Base-by-base conservation (phyloP, 2,113 vertebrate genomes). In the Corythaeola cristata region DNA sequence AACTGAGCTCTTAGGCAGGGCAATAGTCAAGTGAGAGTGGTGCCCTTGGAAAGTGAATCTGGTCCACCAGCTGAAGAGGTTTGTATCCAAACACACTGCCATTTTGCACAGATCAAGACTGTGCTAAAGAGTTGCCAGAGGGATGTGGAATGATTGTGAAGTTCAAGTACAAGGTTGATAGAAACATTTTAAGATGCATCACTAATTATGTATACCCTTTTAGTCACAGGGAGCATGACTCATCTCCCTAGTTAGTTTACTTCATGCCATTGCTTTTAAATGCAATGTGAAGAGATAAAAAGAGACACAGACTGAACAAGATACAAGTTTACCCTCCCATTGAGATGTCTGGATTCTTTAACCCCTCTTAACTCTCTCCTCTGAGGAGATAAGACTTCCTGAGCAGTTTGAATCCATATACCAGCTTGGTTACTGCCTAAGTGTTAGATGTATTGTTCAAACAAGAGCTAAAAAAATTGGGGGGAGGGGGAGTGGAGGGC, bases 181-280 rank as follows among this genome's bases (percentile, higher is more conserved):
- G 60, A 88, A 27, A 74, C 30, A 41, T 62, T 91, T 88, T 50
- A 87, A 87, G 84, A 71, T 63, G 37, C 33, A 59, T 49, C 30
- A 32, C 33, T 88, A 77, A 90, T 75, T 97, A 74, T 88, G 93
- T 92, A 67, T 67, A 58, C 52, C 17, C 59, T 91, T 75, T 75
- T 47, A 89, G 82, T 74, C 68, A 81, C 33, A 56, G 75, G 37
- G 24, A 95, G 12, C 55, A 5, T 74, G 63, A 85, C n/a, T 88
- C 15, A 63, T 35, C 35, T 86, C 68, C 63, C n/a, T 50, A 77
- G 27, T 64, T 90, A 69, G 37, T 90, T 93, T 92, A 56, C 58
- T 75, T 85, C 21, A 37, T 35, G 17, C 75, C 35, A 63, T 47
- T 56, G 60, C 56, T 44, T 88, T 76, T 37, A 72, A 87, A 87